phyloP scores from a whole-genome alignment of 2,797 vertebrate genomes.

The Agapornis canus region DNA sequence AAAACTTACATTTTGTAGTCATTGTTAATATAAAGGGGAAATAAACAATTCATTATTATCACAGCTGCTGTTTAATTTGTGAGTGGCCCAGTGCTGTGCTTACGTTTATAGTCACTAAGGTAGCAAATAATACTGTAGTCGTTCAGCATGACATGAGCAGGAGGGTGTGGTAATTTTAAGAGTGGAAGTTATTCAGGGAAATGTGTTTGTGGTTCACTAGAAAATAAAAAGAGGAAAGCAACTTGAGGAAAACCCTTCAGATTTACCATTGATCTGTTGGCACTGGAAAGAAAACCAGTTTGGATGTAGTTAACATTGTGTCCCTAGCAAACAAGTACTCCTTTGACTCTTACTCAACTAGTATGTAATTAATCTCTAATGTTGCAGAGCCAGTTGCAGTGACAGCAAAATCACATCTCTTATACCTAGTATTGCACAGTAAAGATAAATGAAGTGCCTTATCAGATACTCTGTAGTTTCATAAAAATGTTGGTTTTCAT shows the following conservation, averaged over 20 bases:
- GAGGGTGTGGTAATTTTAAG: background rate
- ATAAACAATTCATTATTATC: background rate
- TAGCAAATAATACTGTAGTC: background rate
- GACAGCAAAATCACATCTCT: background rate
- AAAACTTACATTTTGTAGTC: background rate
- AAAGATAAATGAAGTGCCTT: background rate
- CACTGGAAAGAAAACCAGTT: background rate
- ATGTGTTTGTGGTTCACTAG: background rate
- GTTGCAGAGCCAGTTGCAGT: background rate
- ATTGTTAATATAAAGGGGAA: background rate
- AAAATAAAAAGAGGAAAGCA: background rate
- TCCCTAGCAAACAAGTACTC: background rate
- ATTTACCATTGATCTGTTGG: background rate
- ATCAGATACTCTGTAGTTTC: background rate
- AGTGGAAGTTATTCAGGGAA: background rate
- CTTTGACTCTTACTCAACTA: background rate
- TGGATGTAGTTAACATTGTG: background rate
- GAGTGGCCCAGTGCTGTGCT: background rate
- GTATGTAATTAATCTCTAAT: background rate
- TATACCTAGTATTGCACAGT: background rate
- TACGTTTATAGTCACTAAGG: background rate
- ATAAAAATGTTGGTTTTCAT: rapidly evolving
- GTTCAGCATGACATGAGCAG: rapidly evolving
- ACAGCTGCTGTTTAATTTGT: background rate
- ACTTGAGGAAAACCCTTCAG: background rate